Evolutionary conservation across 2,888 invertebrate genomes (phyloP), one percentile per base, ranked within the genome.

Genomic region (Tachina lurida): DNA sequence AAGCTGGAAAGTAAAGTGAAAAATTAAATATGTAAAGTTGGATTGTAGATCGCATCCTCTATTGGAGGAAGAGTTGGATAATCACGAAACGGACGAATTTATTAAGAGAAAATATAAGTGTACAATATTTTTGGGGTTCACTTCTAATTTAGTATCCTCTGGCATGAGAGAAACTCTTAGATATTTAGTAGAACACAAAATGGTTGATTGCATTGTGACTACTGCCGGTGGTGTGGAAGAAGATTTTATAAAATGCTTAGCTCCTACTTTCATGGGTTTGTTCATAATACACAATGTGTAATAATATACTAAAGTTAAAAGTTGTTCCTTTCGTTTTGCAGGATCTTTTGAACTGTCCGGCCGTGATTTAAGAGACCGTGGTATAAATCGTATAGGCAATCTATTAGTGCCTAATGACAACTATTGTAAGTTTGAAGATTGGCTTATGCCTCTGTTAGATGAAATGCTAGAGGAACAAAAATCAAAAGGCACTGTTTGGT

Each of bases 211-310:
- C 91, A 95, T 99, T 87, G 99, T 99, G 1, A 97, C 99, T 0
- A 98, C 98, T 13, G 99, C 99, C 0, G 99, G 99, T 1, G 99
- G 99, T 0, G 94, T 99, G 0, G 99, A 99, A 93, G 99, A 99
- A 93, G 99, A 99, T 93, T 95, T 99, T 63, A 99, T 99, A 60
- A 99, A 99, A 94, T 99, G 99, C 91, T 94, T 99, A 76, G 98
- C 97, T 2, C 97, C 98, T 0, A 99, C 99, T 0, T 98, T 95
- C 89, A 92, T 99, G 71, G 99, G 99, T 90, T 74, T 76, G 87
- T 82, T 10, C 12, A 12, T 9, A 10, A 13, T 10, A 17, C 10
- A 52, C 9, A 9, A 31, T 43, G 12, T 15, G 2, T 63, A 56
- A 39, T 47, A 13, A 13, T 3, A 8, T 41, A 52, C 17, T 41